Base-by-base conservation (phyloP, 2,888 invertebrate genomes). In the Punctoribates punctum region DNA sequence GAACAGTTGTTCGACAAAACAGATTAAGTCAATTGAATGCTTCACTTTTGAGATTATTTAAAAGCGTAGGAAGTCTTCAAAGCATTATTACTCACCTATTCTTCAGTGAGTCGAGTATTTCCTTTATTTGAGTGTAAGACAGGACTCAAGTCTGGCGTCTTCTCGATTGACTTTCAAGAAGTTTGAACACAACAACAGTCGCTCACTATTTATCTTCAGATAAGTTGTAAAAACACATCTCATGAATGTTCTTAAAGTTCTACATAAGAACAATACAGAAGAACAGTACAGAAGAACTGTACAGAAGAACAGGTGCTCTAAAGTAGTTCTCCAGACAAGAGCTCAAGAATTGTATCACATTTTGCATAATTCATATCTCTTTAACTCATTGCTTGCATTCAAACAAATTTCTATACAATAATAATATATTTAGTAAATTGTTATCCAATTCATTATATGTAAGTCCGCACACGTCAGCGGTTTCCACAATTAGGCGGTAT, bases 1-100 rank as follows among this genome's bases (percentile, higher is more conserved):
- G 67, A 67, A 67, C 67, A 67, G 29, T 67, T 67, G 67, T 67
- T 67, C 34, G 20, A 67, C 38, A 65, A 13, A 34, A 23, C 34
- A 8, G 17, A 29, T 25, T 25, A 34, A 38, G 67, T 20, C 60
- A 60, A 60, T 60, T 29, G 48, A 48, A 48, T 48, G 54, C 20
- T 54, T 54, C n/a, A 54, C 17, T n/a, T 17, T 27, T 62, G 15
- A 62, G 62, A 67, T 67, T 67, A 38, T 29, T 17, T 27, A 4
- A 34, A 67, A 67, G 67, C 38, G 67, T 67, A 38, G 62, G 67
- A 15, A 11, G 67, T 38, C 29, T 38, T 67, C 67, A 67, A 29
- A 27, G 60, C 9, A n/a, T 5, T 27, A 60, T 9, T 4, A 60
- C 38, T 67, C 67, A 67, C 67, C 67, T 67, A 38, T 38, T 67